Base-by-base conservation (phyloP, 1,140 invertebrate species). In the Euwallacea fornicatus region DNA sequence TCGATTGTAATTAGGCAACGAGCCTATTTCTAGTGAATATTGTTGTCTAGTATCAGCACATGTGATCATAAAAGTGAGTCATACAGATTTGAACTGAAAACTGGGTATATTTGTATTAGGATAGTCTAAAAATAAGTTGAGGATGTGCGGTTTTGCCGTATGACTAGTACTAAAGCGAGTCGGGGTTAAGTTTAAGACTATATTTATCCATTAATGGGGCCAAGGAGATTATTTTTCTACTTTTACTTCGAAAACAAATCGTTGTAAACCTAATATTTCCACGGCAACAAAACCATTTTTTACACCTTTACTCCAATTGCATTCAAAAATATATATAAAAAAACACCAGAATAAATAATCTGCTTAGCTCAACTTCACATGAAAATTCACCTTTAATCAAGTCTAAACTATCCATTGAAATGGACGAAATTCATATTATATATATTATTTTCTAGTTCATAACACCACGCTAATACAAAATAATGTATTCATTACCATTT, bases 101-200 rank as follows among this genome's bases (percentile, higher is more conserved):
- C 58, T 13, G 54, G 16, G 13, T 56, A 56, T 56, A 41, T 60
- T 41, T 60, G 21, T 42, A 41, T 41, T 53, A 65, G 33, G 46
- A 50, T 50, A 11, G 9, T 50, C 47, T 42, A 65, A 65, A 65
- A 44, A 47, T 47, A 65, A 53, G 46, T 21, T 54, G 15, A 47
- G 33, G 46, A 65, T 47, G 33, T 53, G n/a, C 8, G 33, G 21
- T 53, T 10, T 3, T 15, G 44, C 10, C 10, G 47, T 42, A 50
- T 50, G 9, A 50, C 13, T 16, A 47, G 43, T 13, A 16, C 46
- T 11, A 21, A 44, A 13, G 63, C 46, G 41, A 43, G 46, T 16
- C 63, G 50, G 63, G 63, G 63, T 65, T 65, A 65, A 65, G 63
- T 65, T 53, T 65, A 65, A 65, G 9, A 47, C 50, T 50, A 33